A percentile compares a stretch with the other conserved stretches of the same genome.
Evolutionary conservation across 2,113 vertebrate genomes (phyloP).

Genomic region (Larimichthys polyactis): DNA sequence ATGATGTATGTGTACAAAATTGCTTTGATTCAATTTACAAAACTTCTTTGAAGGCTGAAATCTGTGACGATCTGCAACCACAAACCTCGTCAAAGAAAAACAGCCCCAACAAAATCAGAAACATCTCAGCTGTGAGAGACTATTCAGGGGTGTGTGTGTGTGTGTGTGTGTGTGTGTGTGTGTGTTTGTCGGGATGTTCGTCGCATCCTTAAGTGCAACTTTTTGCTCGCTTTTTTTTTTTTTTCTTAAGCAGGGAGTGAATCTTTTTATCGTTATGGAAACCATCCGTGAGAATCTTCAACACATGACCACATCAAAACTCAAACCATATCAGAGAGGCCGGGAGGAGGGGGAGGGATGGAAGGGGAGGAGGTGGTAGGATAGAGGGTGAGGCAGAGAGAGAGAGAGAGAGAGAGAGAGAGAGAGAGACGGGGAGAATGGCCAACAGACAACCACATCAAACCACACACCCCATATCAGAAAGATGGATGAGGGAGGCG

Average conservation of each 20-base stretch:
- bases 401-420: slow-evolving; percentile 8
- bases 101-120: slow-evolving; percentile 72
- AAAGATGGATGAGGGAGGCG: slow-evolving; percentile 70
- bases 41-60: slow-evolving; percentile 65
- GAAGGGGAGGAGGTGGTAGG: slow-evolving; percentile 22
- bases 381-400: slow-evolving; percentile 25
- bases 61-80: slow-evolving; percentile 61
- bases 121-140: slow-evolving; percentile 56
- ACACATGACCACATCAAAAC: slow-evolving; percentile 76
- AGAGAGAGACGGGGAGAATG: slow-evolving; percentile 46
- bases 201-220: slow-evolving; percentile 52
- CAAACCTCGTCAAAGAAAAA: slow-evolving; percentile 71
- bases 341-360: slow-evolving; percentile 2
- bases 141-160: background rate
- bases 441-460: slow-evolving; percentile 76
- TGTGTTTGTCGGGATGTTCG: slow-evolving; percentile 28
- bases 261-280: slow-evolving; percentile 79
- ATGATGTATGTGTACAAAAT: slow-evolving; percentile 55
- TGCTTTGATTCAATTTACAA: slow-evolving; percentile 66
- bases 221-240: background rate
- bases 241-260: slow-evolving; percentile 35
- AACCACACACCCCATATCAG: slow-evolving; percentile 66
- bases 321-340: slow-evolving; percentile 75
- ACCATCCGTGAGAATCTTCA: slow-evolving; percentile 77
- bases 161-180: background rate